These are phyloP conservation scores for Pseudomyrmex cubaensis DNA, from an alignment of 1,140 invertebrate genomes.

Conservation along the genomic window DNA sequence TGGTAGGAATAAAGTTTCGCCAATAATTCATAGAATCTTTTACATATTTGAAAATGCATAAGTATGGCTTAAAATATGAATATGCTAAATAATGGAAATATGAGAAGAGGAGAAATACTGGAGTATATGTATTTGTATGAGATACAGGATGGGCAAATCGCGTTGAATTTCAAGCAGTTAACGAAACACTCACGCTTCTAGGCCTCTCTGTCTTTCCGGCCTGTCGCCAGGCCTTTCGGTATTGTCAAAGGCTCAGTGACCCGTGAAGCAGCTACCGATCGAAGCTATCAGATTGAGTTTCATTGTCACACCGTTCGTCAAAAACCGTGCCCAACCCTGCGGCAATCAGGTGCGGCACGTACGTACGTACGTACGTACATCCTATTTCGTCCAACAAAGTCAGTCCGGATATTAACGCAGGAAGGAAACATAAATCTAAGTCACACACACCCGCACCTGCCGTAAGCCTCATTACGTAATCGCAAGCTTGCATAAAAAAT, in stretches of 20 bases:
- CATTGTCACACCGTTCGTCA: conserved; percentile 72
- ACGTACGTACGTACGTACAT: conserved; percentile 22
- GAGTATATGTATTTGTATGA: conserved; percentile 5
- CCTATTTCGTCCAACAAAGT: conserved; percentile 36
- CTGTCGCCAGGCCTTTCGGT: conserved; percentile 54
- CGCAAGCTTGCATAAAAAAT: neutral
- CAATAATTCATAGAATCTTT: conserved; percentile 10
- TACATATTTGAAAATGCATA: neutral
- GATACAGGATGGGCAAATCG: conserved; percentile 75
- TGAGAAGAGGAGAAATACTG: neutral
- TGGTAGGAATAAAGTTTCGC: neutral
- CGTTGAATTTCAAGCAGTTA: conserved; percentile 75
- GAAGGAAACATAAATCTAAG: conserved; percentile 58
- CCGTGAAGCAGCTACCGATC: conserved; percentile 71
- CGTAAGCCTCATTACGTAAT: neutral
- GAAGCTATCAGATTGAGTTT: conserved; percentile 67
- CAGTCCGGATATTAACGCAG: conserved; percentile 56
- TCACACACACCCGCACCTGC: conserved; percentile 30
- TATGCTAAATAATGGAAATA: neutral
- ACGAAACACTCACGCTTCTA: conserved; percentile 63
- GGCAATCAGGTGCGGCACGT: conserved; percentile 68
- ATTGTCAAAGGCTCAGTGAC: conserved; percentile 68
- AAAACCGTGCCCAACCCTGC: conserved; percentile 63
- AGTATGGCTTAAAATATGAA: neutral
- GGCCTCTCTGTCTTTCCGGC: conserved; percentile 26